These are phyloP conservation scores for Rutpela maculata DNA, from an alignment of 2,888 invertebrate species.

Conservation along the genomic window DNA sequence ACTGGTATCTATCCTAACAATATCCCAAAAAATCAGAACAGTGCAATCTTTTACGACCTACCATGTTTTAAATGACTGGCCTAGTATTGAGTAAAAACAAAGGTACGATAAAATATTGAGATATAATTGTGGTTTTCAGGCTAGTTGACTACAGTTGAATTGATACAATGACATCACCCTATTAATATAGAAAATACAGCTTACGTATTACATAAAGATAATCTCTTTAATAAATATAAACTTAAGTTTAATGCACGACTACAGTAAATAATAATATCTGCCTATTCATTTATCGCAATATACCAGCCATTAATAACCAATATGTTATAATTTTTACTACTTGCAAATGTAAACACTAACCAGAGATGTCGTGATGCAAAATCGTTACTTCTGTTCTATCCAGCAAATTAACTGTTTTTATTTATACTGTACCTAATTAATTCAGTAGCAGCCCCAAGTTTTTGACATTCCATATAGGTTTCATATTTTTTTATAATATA, in stretches of 20 bases:
- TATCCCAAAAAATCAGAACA: too few species aligned
- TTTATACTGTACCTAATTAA: too few species aligned
- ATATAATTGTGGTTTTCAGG: constrained; percentile 11
- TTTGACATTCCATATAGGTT: too few species aligned
- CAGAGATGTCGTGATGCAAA: background rate
- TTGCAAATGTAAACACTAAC: background rate
- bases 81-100: background rate
- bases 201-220: constrained; percentile 21
- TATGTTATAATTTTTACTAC: background rate
- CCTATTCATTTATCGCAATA: constrained; percentile 5
- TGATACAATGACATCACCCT: constrained; percentile 15
- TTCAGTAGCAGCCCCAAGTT: too few species aligned
- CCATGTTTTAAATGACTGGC: too few species aligned
- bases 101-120: background rate
- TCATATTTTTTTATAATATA: too few species aligned
- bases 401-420: too few species aligned
- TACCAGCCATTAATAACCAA: background rate
- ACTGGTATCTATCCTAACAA: too few species aligned
- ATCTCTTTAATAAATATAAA: background rate
- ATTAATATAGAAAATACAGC: constrained; percentile 14
- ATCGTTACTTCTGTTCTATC: background rate
- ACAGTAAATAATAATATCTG: constrained; percentile 8
- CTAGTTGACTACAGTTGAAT: constrained; percentile 13
- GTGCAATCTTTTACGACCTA: too few species aligned
- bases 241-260: constrained; percentile 17